Evolutionary conservation across 2,888 invertebrate genomes (phyloP).

Genomic region (Halictus ligatus): DNA sequence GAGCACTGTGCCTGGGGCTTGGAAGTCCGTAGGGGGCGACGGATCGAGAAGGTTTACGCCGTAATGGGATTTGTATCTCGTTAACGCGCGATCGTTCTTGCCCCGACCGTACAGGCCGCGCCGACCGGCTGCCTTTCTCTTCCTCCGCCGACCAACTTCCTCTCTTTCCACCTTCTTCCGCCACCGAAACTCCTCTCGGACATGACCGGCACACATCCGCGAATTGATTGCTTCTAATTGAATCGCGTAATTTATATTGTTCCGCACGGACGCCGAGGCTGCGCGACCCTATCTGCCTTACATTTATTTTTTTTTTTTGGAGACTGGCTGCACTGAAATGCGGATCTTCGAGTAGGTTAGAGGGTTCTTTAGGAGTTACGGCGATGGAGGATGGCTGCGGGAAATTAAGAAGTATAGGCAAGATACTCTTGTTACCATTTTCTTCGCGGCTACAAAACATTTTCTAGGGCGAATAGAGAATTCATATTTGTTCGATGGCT

Average conservation of each 20-base stretch:
- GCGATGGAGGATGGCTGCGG: no score
- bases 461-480: not conserved
- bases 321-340: no score
- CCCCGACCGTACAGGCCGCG: slow-evolving; percentile 76
- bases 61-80: slow-evolving; percentile 85
- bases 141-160: slow-evolving; percentile 46
- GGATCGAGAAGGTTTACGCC: slow-evolving; percentile 83
- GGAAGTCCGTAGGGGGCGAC: slow-evolving; percentile 82
- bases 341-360: not conserved
- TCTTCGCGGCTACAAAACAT: not conserved
- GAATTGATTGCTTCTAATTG: slow-evolving; percentile 76
- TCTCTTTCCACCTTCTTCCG: slow-evolving; percentile 40
- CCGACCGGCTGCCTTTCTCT: slow-evolving; percentile 68
- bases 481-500: no score
- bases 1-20: slow-evolving; percentile 73
- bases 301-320: not conserved
- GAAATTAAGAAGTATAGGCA: not conserved
- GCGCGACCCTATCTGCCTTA: not conserved
- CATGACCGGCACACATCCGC: slow-evolving; percentile 38
- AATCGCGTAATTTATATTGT: slow-evolving; percentile 77
- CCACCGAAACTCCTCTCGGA: slow-evolving; percentile 42
- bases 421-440: not conserved
- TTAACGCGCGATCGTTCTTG: slow-evolving; percentile 84
- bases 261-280: slow-evolving; percentile 30
- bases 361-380: not conserved